These are phyloP conservation scores for Balearica regulorum DNA, from an alignment of 2,797 vertebrate species.

Conservation along the genomic window DNA sequence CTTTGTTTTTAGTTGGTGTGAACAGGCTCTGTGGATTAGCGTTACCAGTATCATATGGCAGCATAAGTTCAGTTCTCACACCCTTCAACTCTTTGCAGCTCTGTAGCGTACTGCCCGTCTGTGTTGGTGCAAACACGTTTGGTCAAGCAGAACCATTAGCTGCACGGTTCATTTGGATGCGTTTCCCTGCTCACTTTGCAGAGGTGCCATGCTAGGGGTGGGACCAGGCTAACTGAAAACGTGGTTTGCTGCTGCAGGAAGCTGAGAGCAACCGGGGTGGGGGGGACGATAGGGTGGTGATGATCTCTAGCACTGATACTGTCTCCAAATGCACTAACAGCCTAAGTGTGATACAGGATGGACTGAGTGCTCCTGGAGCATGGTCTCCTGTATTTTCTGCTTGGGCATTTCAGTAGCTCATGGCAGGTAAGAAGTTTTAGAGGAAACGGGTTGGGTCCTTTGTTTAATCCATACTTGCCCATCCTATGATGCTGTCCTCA, in stretches of 20 bases:
- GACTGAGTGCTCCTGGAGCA: not conserved
- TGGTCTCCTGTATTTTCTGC: rapidly evolving
- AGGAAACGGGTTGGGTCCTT: not conserved
- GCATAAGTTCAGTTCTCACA: rapidly evolving
- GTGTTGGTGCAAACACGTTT: rapidly evolving
- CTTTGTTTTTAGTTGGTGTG: not conserved
- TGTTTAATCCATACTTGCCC: rapidly evolving
- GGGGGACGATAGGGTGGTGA: not conserved
- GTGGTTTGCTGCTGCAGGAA: not conserved
- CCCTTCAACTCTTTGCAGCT: not conserved
- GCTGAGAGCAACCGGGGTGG: rapidly evolving
- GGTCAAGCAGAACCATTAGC: too few species aligned
- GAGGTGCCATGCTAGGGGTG: rapidly evolving
- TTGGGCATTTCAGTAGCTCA: not conserved
- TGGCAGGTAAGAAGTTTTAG: not conserved
- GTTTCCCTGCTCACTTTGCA: rapidly evolving
- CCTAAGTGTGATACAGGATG: not conserved
- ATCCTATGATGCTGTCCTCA: not conserved
- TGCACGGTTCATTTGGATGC: rapidly evolving
- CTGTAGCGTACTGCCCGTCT: rapidly evolving
- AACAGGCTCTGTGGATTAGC: not conserved
- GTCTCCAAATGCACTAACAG: not conserved
- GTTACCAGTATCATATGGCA: rapidly evolving
- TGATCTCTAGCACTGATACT: not conserved
- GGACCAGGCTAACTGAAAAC: not conserved